phyloP scores from a whole-genome alignment of 2,797 vertebrate genomes.

The Tokudaia tokunoshimensis region DNA sequence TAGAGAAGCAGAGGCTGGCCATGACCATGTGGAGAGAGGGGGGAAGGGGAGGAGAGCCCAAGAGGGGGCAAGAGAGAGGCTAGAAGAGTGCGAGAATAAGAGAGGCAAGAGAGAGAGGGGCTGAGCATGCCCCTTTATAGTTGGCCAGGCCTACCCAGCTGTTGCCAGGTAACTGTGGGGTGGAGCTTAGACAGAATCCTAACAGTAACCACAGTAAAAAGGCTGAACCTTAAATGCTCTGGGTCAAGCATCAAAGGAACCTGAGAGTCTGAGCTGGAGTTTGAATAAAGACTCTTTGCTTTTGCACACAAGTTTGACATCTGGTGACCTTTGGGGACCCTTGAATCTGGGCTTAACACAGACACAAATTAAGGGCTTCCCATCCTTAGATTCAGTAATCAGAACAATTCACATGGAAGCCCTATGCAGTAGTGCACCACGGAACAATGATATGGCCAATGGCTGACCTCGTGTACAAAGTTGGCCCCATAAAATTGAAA shows the following conservation, averaged over 20 bases:
- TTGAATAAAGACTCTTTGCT: background rate
- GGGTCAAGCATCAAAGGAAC: fast-evolving
- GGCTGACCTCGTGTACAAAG: background rate
- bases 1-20: too few relatives aligned
- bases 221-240: background rate
- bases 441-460: background rate
- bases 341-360: background rate
- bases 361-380: background rate
- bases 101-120: too few relatives aligned
- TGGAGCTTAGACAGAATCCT: too few relatives aligned
- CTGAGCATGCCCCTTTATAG: too few relatives aligned
- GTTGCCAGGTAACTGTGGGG: too few relatives aligned
- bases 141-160: too few relatives aligned
- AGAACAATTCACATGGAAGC: background rate
- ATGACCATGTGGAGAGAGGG: too few relatives aligned
- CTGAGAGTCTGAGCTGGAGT: background rate
- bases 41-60: too few relatives aligned
- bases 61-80: too few relatives aligned
- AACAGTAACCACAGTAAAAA: background rate
- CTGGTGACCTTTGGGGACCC: too few relatives aligned
- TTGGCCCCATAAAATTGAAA: background rate
- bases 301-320: background rate
- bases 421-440: too few relatives aligned
- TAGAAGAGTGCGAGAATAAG: too few relatives aligned
- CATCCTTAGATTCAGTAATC: background rate